A percentile compares a stretch with the other conserved stretches of the same genome.
phyloP scores from a whole-genome alignment of 2,888 invertebrate genomes.

The Prenolepis imparis region DNA sequence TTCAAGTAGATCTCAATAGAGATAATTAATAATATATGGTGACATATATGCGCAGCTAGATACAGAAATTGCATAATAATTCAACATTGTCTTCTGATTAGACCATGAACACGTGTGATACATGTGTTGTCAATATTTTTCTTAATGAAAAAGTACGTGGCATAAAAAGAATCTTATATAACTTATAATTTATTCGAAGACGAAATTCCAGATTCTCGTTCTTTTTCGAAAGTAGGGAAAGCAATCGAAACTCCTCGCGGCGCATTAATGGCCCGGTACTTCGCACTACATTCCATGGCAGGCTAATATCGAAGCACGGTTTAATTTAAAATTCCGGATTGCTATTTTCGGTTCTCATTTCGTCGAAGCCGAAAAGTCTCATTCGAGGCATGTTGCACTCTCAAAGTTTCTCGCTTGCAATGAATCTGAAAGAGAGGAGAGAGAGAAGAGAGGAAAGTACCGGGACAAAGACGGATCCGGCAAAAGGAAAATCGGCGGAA shows the following conservation, averaged over 20 bases:
- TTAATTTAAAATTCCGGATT: constrained; percentile 64
- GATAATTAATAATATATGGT: background rate
- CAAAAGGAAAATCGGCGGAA: background rate
- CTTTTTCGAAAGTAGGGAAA: constrained; percentile 20
- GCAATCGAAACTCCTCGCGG: constrained; percentile 32
- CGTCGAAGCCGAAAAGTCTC: constrained; percentile 51
- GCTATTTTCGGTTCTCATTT: constrained; percentile 58
- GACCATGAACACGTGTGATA: background rate
- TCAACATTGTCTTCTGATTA: background rate
- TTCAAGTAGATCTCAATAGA: background rate
- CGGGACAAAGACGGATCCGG: constrained; percentile 30
- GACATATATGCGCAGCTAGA: background rate
- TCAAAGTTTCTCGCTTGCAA: constrained; percentile 59
- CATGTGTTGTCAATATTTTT: background rate
- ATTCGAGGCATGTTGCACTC: constrained; percentile 28
- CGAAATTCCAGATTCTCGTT: constrained; percentile 13
- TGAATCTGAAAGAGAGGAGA: constrained; percentile 42
- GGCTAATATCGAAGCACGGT: constrained; percentile 37
- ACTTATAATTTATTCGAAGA: background rate
- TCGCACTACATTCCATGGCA: constrained; percentile 18
- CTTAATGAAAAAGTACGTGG: background rate
- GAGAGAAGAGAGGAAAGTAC: constrained; percentile 55
- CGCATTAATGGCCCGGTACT: constrained; percentile 21
- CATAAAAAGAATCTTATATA: background rate
- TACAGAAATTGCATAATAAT: background rate